Conservation (phyloP, 2,797 vertebrate genomes). For the Moxostoma hubbsi region DNA sequence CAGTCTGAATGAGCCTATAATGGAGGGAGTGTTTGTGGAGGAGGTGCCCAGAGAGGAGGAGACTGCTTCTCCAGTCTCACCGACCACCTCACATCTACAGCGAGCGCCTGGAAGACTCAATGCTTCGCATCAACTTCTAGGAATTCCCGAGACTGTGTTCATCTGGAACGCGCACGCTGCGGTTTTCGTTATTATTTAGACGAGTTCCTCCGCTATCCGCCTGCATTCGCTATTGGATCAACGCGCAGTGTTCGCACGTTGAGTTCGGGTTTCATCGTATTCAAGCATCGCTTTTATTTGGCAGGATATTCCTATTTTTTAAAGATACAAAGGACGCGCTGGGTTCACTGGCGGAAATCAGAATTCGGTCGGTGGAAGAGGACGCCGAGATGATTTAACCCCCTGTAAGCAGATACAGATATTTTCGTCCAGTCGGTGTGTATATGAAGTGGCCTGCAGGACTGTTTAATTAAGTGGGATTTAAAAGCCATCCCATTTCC, state of each 20-base stretch:
- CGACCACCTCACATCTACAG: constrained; percentile 29
- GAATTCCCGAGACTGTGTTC: constrained; percentile 6
- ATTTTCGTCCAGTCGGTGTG: neutral
- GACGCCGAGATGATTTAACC: neutral
- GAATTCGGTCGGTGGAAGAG: neutral
- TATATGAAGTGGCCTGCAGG: constrained; percentile 1
- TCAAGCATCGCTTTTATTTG: constrained; percentile 4
- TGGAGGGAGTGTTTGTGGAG: constrained; percentile 2
- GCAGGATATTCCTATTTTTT: constrained; percentile 6
- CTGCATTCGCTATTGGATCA: neutral
- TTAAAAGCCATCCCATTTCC: neutral
- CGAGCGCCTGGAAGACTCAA: neutral
- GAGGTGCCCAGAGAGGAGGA: constrained; percentile 39
- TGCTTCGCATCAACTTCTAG: constrained; percentile 8
- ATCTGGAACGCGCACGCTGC: neutral
- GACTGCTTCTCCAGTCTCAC: constrained; percentile 19
- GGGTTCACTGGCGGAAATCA: constrained; percentile 13
- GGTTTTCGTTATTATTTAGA: constrained; percentile 7
- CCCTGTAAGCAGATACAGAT: neutral
- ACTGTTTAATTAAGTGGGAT: constrained; percentile 3
- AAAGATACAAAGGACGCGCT: constrained; percentile 25
- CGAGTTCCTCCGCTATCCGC: neutral
- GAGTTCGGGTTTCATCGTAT: neutral
- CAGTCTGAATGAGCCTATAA: neutral
- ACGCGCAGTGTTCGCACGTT: neutral